Evolutionary conservation across 2,888 invertebrate genomes (phyloP).

Genomic region (Biston betularia): DNA sequence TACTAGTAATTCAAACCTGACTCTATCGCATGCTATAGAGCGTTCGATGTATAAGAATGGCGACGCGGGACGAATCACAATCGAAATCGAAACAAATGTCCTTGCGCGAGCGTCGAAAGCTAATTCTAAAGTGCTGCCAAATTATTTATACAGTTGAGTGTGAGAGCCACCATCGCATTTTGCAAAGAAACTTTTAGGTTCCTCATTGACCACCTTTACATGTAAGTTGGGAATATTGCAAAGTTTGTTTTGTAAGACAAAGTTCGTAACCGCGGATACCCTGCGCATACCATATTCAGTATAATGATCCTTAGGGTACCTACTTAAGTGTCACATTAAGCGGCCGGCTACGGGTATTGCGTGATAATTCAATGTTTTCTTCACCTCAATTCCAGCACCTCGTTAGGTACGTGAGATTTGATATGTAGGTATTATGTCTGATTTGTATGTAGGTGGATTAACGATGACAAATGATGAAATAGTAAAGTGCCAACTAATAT

Average conservation of each 20-base stretch:
- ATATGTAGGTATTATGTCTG: constrained; percentile 12
- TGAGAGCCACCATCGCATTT: not conserved
- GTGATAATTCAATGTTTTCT: constrained; percentile 41
- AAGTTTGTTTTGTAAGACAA: constrained; percentile 70
- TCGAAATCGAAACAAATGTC: constrained; percentile 50
- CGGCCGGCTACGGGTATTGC: constrained; percentile 29
- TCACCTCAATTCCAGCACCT: constrained; percentile 36
- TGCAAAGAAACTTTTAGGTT: not conserved
- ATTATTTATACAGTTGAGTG: not conserved
- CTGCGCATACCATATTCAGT: constrained; percentile 61
- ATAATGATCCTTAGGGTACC: constrained; percentile 24
- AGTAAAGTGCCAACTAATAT: not conserved
- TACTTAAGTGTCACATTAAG: constrained; percentile 20
- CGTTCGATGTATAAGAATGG: constrained; percentile 48
- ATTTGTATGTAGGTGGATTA: constrained; percentile 3
- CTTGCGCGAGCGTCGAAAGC: constrained; percentile 69
- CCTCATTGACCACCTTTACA: not conserved
- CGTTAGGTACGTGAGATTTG: constrained; percentile 40
- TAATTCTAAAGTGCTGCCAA: constrained; percentile 48
- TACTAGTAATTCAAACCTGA: constrained; percentile 57
- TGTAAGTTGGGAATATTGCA: not conserved
- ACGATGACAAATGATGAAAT: constrained; percentile 22
- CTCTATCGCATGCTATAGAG: constrained; percentile 47
- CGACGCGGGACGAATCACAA: constrained; percentile 59
- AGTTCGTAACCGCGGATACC: constrained; percentile 66